Conservation (phyloP, 2,113 vertebrate genomes). For the Plestiodon gilberti region DNA sequence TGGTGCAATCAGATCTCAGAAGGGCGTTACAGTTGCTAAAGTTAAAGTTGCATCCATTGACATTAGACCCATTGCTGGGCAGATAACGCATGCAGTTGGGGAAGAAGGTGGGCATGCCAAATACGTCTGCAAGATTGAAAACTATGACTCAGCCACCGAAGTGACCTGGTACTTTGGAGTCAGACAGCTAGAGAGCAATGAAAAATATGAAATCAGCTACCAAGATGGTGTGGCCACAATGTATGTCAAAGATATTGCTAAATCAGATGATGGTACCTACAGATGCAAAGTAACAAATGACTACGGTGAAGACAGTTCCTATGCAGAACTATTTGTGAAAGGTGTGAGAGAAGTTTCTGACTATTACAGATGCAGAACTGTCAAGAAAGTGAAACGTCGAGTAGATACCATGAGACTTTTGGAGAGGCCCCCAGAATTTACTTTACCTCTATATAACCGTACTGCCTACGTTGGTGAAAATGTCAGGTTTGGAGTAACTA, state of each 20-base stretch:
- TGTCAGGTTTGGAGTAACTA: conserved; percentile 93
- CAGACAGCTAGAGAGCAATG: conserved; percentile 89
- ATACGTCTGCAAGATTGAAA: conserved; percentile 92
- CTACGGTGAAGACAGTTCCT: conserved; percentile 95
- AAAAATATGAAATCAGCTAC: conserved; percentile 93
- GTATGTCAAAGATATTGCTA: conserved; percentile 87
- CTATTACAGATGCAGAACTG: conserved; percentile 87
- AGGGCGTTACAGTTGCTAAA: conserved; percentile 89
- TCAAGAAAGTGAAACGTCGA: conserved; percentile 92
- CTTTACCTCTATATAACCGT: conserved; percentile 90
- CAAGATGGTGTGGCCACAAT: conserved; percentile 93
- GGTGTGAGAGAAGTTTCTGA: conserved; percentile 89
- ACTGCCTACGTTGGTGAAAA: conserved; percentile 92
- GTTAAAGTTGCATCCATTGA: conserved; percentile 96
- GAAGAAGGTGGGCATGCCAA: conserved; percentile 89
- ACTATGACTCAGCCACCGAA: conserved; percentile 94
- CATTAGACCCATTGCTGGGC: conserved; percentile 91
- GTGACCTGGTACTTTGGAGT: conserved; percentile 98
- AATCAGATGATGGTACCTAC: conserved; percentile 94
- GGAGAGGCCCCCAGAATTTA: conserved; percentile 96
- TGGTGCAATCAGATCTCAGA: conserved; percentile 91
- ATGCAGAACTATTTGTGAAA: conserved; percentile 91
- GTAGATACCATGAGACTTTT: conserved; percentile 92
- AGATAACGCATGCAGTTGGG: conserved; percentile 84
- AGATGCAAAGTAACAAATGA: conserved; percentile 96